These are phyloP conservation scores for Micrasema minimum DNA, from an alignment of 1,140 invertebrate genomes.

Conservation along the genomic window DNA sequence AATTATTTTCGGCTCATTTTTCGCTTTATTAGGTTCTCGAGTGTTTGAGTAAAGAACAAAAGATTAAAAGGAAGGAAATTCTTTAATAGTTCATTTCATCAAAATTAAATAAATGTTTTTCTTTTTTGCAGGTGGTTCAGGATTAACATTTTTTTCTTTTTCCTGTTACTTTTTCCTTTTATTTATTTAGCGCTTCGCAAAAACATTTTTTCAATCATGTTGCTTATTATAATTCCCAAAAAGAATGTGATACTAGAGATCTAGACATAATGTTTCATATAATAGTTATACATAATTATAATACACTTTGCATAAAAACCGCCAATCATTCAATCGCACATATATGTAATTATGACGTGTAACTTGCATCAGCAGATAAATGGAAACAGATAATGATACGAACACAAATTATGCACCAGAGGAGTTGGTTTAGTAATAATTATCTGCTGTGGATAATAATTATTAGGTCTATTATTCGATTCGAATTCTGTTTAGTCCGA, in stretches of 20 bases:
- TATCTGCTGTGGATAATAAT: not conserved
- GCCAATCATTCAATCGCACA: too few relatives aligned
- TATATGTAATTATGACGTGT: too few relatives aligned
- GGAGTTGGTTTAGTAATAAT: constrained; percentile 1
- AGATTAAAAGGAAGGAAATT: not conserved
- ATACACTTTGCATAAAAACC: too few relatives aligned
- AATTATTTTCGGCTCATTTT: constrained; percentile 15
- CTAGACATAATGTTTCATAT: not conserved
- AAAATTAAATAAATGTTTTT: constrained; percentile 4
- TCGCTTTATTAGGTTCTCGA: not conserved
- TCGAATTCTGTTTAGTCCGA: not conserved
- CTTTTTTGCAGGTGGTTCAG: too few relatives aligned
- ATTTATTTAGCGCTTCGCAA: not conserved
- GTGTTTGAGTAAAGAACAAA: constrained; percentile 4
- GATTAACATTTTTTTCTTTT: not conserved
- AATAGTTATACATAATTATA: not conserved
- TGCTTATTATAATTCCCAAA: too few relatives aligned
- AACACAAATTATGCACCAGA: not conserved
- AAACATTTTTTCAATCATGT: not conserved
- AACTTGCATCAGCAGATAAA: too few relatives aligned
- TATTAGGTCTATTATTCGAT: not conserved
- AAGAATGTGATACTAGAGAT: not conserved
- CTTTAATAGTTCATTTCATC: not conserved
- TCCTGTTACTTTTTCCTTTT: not conserved
- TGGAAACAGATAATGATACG: too few relatives aligned